Evolutionary conservation across 1,140 invertebrate genomes (phyloP), one percentile per base, ranked within the genome.

Genomic region (Microplitis demolitor): DNA sequence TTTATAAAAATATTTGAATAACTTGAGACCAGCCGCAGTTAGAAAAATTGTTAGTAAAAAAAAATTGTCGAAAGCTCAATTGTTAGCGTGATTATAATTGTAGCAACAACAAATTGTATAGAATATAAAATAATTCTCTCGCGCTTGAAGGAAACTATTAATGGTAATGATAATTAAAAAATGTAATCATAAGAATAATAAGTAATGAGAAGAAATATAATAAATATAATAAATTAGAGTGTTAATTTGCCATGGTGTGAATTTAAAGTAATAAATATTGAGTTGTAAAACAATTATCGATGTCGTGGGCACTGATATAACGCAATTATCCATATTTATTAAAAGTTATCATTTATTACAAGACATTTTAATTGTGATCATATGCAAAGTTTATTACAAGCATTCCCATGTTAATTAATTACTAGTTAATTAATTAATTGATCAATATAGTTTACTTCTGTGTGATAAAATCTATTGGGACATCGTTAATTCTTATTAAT

Each of bases 41-140:
- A 45, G 39, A 45, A 11, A 45, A 45, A 45, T 9, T 9, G 6
- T 9, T 9, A 45, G 0, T 45, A 45, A 11, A 45, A 3, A 9
- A 45, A 45, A 8, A 11, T 45, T 11, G 39, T 45, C 39, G 66
- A 24, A 0, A 73, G 72, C 72, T 75, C 74, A 75, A 75, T 61
- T 66, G 67, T 69, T 67, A 75, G 71, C 51, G 68, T 70, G 70
- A 75, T 73, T 70, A 39, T 75, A 72, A 75, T 75, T 51, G 56
- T 75, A 75, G 71, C 8, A 70, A 70, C 37, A 54, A 66, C 24
- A 16, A 33, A 70, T 39, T 64, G 54, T 68, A 54, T 66, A 72
- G 58, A 60, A 67, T 68, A 54, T 66, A 72, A 50, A 60, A 67
- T 70, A 62, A 61, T 62, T 45, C 31, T 24, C 60, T 13, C 60